Conservation (phyloP, 2,113 vertebrate species). For the Formicarius rufipectus region DNA sequence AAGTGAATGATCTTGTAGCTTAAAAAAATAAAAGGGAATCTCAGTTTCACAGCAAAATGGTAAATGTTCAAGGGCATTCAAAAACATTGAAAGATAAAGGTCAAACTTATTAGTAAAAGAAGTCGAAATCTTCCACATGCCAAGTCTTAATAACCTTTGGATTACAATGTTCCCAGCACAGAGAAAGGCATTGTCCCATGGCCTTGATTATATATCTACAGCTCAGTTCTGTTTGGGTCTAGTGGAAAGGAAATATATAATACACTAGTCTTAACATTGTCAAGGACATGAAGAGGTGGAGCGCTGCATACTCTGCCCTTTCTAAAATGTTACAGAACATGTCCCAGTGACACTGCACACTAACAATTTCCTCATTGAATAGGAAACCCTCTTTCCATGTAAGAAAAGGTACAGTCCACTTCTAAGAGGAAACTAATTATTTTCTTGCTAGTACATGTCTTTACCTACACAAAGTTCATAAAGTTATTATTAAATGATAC, state of each 20-base stretch:
- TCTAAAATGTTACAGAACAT: conserved; percentile 11
- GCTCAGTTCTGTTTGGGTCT: neutral
- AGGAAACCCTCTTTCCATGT: neutral
- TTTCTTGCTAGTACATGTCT: neutral
- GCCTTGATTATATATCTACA: conserved; percentile 1
- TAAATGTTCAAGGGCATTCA: conserved; percentile 12
- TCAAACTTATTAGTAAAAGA: conserved; percentile 38
- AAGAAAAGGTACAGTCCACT: neutral
- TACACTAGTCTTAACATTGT: neutral
- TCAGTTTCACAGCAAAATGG: neutral
- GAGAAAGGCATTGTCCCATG: neutral
- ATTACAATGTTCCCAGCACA: conserved; percentile 19
- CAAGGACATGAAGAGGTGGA: neutral
- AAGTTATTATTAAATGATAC: neutral
- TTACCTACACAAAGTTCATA: neutral
- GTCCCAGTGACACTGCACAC: neutral
- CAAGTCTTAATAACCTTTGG: neutral
- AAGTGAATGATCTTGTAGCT: neutral
- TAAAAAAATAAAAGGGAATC: neutral
- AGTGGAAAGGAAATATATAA: neutral
- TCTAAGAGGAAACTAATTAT: neutral
- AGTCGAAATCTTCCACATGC: neutral
- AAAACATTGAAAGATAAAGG: conserved; percentile 33
- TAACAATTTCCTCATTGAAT: neutral
- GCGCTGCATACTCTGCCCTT: neutral